Evolutionary conservation across 2,113 vertebrate species (phyloP).

Genomic region (Carlito syrichta): DNA sequence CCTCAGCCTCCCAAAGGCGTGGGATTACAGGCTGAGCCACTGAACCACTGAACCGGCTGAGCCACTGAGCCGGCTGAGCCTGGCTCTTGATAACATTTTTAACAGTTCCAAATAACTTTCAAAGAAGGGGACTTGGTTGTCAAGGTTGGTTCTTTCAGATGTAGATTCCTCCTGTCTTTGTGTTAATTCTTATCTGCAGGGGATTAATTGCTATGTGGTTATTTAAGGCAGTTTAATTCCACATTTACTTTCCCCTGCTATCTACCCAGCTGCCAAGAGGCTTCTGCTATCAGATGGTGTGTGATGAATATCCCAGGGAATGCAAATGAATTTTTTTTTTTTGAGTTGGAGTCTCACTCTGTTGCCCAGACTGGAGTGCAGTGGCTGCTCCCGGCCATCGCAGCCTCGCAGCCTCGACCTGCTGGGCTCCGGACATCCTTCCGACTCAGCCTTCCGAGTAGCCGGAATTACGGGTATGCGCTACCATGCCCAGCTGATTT

Average conservation of each 20-base stretch:
- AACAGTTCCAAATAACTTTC: not conserved
- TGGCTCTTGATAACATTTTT: not conserved
- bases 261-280: not conserved
- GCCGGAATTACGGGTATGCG: no score
- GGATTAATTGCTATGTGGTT: not conserved
- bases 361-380: no score
- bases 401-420: no score
- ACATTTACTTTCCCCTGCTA: not conserved
- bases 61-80: no score
- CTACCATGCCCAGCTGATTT: no score
- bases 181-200: not conserved
- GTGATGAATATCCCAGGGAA: not conserved
- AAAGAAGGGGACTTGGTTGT: not conserved
- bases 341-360: no score
- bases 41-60: no score
- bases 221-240: conserved; percentile 7
- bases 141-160: not conserved
- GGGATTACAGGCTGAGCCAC: no score
- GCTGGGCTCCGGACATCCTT: no score
- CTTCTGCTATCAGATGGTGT: not conserved
- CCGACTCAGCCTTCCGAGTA: no score
- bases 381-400: no score
- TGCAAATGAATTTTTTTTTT: not conserved
- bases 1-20: no score
- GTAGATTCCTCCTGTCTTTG: not conserved